Conservation (phyloP, 2,113 vertebrate genomes). For the Pholis gunnellus region DNA sequence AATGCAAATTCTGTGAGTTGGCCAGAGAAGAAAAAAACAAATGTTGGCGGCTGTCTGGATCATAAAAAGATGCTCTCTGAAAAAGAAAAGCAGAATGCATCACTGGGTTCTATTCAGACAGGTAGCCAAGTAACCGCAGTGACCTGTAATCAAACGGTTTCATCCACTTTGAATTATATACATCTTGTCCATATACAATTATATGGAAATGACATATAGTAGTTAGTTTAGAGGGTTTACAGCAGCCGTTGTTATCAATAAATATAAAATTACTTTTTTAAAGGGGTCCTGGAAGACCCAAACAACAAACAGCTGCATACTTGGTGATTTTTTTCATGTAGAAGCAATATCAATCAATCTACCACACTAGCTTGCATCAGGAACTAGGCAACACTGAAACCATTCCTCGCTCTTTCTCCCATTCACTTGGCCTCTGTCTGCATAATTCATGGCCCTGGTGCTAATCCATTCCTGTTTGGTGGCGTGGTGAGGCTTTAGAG, state of each 20-base stretch:
- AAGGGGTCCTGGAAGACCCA: neutral
- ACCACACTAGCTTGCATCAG: neutral
- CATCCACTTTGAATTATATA: no score
- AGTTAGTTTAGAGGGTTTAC: no score
- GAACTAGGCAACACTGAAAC: neutral
- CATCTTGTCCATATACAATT: no score
- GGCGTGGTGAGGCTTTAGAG: slow-evolving; percentile 18
- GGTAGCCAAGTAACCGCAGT: neutral
- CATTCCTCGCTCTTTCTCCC: slow-evolving; percentile 5
- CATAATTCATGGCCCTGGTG: slow-evolving; percentile 32
- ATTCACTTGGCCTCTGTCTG: slow-evolving; percentile 10
- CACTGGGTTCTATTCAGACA: neutral
- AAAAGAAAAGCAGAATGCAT: no score
- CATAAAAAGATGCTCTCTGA: no score
- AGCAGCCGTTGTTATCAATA: neutral
- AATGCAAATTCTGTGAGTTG: neutral
- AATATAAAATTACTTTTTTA: neutral
- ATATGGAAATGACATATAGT: no score
- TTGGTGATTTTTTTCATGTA: neutral
- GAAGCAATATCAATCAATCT: neutral
- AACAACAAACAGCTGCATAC: neutral
- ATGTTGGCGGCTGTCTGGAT: no score
- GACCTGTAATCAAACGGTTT: neutral
- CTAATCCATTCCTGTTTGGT: slow-evolving; percentile 23
- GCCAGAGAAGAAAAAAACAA: no score